phyloP scores from a whole-genome alignment of 2,113 vertebrate genomes.

The Panthera uncia region DNA sequence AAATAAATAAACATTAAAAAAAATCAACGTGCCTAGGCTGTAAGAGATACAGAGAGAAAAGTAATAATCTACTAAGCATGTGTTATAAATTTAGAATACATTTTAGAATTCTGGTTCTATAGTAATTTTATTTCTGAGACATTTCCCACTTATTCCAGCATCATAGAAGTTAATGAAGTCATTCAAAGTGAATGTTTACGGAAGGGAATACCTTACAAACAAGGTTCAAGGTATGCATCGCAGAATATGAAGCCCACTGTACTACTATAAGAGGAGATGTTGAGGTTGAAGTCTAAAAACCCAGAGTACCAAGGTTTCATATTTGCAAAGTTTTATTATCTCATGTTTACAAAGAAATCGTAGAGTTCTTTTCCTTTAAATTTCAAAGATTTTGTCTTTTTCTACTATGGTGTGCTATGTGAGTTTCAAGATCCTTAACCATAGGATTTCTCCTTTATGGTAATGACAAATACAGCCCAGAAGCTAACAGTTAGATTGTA shows the following conservation, averaged over 20 bases:
- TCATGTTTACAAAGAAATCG: not conserved
- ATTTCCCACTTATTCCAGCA: not conserved
- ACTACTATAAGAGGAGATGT: not conserved
- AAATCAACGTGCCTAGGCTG: not conserved
- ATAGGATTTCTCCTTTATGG: constrained; percentile 8
- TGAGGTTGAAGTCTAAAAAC: not conserved
- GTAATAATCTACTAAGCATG: not conserved
- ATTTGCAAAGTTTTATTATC: not conserved
- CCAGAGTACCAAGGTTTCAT: not conserved
- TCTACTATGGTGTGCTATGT: not conserved
- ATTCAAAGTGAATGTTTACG: not conserved
- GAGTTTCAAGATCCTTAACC: not conserved
- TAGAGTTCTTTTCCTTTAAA: not conserved
- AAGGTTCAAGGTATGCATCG: not conserved
- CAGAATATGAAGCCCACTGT: not conserved
- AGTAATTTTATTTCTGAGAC: not conserved
- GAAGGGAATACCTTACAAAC: not conserved
- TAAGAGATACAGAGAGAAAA: not conserved
- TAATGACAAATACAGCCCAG: constrained; percentile 1
- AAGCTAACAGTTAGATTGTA: constrained; percentile 20
- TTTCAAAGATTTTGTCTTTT: not conserved
- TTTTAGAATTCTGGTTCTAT: not conserved
- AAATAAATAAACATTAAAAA: too few relatives aligned
- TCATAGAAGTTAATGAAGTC: not conserved
- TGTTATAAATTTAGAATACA: not conserved